Evolutionary conservation across 2,113 vertebrate genomes (phyloP), one percentile per base, ranked within the genome.

Genomic region (Oryzias curvinotus): DNA sequence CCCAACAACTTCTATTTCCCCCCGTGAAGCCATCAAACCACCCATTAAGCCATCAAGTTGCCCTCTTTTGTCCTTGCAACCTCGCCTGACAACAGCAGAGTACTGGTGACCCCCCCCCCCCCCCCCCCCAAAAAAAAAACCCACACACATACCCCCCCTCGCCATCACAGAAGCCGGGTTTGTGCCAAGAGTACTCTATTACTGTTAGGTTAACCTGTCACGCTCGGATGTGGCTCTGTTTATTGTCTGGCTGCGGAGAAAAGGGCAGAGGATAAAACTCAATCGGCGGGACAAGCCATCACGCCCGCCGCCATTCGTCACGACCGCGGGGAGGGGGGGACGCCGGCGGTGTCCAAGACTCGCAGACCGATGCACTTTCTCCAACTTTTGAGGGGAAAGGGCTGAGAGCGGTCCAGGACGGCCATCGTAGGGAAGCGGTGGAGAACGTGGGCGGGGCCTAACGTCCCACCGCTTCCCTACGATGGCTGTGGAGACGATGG

Each of bases 231-330:
- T 82, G 81, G 73, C 71, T 85, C 72, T 78, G 73, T 85, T 81
- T 83, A 86, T 84, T 75, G 79, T 75, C 75, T 75, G 74, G 79
- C 71, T 49, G 41, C 66, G 80, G 75, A 74, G 78, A 84, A 21
- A 87, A 87, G 83, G 83, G 86, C 86, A 90, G 77, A 45, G 79
- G 84, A 86, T 85, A 81, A 87, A 87, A 88, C 80, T 87, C 83
- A 80, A 88, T 87, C 85, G 87, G 78, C 30, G 21, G 77, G 82
- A 90, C 82, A 90, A 87, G 87, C 79, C 78, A 75, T 68, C 73
- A 51, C 68, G 41, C 62, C 14, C 1, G 68, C 64, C 66, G 15
- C 69, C 76, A 82, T 85, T 82, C 73, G 84, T 88, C 86, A 88
- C 74, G 52, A 68, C 68, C 23, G 3, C 17, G 70, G 75, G 26